Evolutionary conservation across 1,140 invertebrate species (phyloP).

Genomic region (Liolophura sinensis): DNA sequence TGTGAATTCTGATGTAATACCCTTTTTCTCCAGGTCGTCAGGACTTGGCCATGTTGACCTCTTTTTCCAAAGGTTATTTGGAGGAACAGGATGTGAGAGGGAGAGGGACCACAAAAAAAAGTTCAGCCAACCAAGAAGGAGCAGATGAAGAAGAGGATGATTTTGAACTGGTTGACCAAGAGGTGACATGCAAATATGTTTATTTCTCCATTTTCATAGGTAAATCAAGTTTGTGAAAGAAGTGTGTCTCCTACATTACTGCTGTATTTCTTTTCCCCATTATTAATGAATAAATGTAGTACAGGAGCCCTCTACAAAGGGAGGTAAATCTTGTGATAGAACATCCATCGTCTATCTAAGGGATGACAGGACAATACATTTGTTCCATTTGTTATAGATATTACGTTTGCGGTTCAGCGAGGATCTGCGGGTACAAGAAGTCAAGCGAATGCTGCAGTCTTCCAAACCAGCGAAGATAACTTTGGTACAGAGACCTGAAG

Average conservation of each 20-base stretch:
- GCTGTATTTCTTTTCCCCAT: too few relatives aligned
- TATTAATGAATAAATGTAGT: too few relatives aligned
- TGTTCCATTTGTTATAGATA: constrained; percentile 54
- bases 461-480: constrained; percentile 85
- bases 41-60: constrained; percentile 49
- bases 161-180: constrained; percentile 69
- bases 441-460: constrained; percentile 82
- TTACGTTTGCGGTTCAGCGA: constrained; percentile 71
- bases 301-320: background rate
- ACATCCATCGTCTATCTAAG: background rate
- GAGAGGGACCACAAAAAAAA: constrained; percentile 24
- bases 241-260: too few relatives aligned
- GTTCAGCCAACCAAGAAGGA: constrained; percentile 17
- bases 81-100: constrained; percentile 8
- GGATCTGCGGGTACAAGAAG: constrained; percentile 79
- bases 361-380: background rate
- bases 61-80: background rate
- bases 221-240: too few relatives aligned
- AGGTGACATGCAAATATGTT: constrained; percentile 50
- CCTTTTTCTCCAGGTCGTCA: constrained; percentile 42
- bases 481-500: constrained; percentile 85
- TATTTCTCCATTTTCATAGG: too few relatives aligned
- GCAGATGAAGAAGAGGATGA: constrained; percentile 66
- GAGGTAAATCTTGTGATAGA: background rate
- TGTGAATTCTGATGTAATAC: too few relatives aligned